Evolutionary conservation across 2,797 vertebrate species (phyloP).

Genomic region (Lagorchestes hirsutus): DNA sequence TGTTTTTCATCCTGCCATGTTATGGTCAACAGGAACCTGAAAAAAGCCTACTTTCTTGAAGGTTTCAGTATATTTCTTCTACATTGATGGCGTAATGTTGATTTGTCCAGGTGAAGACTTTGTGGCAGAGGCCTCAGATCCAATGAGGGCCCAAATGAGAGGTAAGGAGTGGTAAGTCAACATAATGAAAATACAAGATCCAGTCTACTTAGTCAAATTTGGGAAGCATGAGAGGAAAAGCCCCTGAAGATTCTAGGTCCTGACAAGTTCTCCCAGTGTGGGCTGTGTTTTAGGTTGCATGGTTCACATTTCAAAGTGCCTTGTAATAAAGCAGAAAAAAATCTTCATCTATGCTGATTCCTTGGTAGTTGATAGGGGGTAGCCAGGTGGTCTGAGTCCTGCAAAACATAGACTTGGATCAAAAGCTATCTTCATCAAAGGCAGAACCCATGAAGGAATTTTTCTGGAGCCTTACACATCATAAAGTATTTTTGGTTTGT

Average conservation of each 20-base stretch:
- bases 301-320: not conserved
- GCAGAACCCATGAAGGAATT: not conserved
- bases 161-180: not conserved
- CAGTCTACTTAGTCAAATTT: not conserved
- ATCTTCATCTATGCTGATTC: not conserved
- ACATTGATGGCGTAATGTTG: not conserved
- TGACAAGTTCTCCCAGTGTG: not conserved
- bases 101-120: not conserved
- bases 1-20: not conserved
- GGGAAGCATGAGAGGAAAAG: not conserved
- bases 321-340: not conserved
- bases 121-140: not conserved
- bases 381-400: not conserved
- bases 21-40: not conserved
- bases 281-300: not conserved
- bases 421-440: not conserved
- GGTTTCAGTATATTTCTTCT: not conserved
- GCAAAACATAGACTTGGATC: not conserved
- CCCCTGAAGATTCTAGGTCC: not conserved
- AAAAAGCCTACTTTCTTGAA: not conserved
- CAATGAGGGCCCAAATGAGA: not conserved
- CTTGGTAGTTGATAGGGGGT: not conserved
- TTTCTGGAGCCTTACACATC: not conserved
- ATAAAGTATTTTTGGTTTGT: not conserved
- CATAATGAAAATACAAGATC: not conserved